Base-by-base conservation (phyloP, 2,797 vertebrate species). In the Galaxias olidus region DNA sequence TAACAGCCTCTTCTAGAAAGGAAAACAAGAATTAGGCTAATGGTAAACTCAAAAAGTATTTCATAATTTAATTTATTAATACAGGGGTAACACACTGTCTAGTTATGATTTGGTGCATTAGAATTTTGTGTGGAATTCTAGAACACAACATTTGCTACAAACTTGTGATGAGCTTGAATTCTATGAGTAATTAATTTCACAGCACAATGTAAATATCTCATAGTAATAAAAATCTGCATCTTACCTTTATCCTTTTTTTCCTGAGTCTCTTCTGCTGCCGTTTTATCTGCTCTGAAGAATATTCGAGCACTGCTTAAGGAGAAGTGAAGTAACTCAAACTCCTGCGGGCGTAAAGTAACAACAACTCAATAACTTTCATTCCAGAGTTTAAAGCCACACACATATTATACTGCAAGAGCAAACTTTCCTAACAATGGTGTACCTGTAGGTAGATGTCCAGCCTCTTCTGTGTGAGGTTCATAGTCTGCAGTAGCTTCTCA, bases 261-360 rank as follows among this genome's bases (percentile, higher is more conserved):
- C 78, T 95, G 95, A 51, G 82, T 98, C 90, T 99, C 97, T 87
- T 99, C 98, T 15, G 96, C 97, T 4, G 98, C 97, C 3, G 96
- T 98, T 90, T 98, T 97, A 85, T 99, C 98, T 4, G 97, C 98
- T 88, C 98, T 92, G 88, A 99, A 99, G 94, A 99, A 99, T 79
- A 99, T 98, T 66, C 98, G 93, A 62, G 98, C 97, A 51, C 98
- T 99, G 87, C 98, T 99, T 66, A 99, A 81, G 17, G 97, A 99
- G 85, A 98, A 99, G 92, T 98, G 93, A 11, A 99, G 95, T 73
- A 99, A 89, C 85, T 99, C 98, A 85, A 99, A 99, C 88, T 99
- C 98, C 98, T 99, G 84, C 50, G 73, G 56, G 2, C 41, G 66
- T 82, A 66, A 60, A 4, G 52, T 47, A 8, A 71, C 10, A 61